Evolutionary conservation across 1,140 invertebrate genomes (phyloP).

Genomic region (Delia radicum): DNA sequence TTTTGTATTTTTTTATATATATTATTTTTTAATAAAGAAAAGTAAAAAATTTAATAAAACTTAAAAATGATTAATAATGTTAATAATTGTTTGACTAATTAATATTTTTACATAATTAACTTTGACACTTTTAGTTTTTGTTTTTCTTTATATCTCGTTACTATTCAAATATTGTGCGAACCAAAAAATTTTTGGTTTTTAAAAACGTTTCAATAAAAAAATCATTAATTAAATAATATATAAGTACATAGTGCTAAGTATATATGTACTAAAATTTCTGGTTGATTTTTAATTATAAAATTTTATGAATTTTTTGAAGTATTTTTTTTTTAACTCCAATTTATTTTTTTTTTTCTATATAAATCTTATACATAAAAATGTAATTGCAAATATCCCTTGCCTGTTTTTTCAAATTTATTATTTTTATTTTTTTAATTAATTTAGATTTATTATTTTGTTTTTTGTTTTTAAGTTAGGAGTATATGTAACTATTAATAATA

Average conservation of each 20-base stretch:
- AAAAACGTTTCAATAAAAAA: background rate
- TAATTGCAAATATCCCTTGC: constrained; percentile 24
- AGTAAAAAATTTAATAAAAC: no score
- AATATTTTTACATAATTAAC: background rate
- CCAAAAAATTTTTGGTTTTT: background rate
- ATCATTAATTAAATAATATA: background rate
- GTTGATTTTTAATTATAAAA: constrained; percentile 4
- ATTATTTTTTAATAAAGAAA: no score
- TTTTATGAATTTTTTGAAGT: background rate
- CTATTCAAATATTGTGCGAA: background rate
- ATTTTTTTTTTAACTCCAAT: no score
- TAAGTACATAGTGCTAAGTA: no score
- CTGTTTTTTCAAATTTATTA: constrained; percentile 4
- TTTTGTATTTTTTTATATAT: no score
- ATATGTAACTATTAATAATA: constrained; percentile 2
- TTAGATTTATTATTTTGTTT: background rate
- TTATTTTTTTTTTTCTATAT: constrained; percentile 1
- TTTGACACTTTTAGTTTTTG: background rate
- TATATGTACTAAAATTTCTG: background rate
- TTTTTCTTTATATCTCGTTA: background rate
- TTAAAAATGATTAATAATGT: no score
- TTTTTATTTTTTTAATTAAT: background rate
- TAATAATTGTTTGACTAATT: no score
- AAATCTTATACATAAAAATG: constrained; percentile 23
- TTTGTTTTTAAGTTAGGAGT: background rate